Evolutionary conservation across 92 coral and sea anemone genomes (phyloP).

Genomic region (Isaurus tuberculatus): DNA sequence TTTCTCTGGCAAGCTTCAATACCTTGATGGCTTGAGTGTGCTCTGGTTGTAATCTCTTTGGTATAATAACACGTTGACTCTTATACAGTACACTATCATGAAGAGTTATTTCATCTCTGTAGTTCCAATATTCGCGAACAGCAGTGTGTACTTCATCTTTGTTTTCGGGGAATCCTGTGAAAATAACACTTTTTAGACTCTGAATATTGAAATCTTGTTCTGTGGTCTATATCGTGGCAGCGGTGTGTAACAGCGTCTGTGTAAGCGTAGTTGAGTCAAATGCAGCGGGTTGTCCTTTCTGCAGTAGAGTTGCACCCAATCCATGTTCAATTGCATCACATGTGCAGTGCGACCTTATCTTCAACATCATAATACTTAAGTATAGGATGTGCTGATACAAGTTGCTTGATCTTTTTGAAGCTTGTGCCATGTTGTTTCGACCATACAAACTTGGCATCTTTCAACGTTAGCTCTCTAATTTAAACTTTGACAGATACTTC

Average conservation of each 20-base stretch:
- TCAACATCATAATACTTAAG: too few species aligned
- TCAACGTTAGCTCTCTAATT: too few species aligned
- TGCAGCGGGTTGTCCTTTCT: too few species aligned
- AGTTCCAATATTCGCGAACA: neutral
- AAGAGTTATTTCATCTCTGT: neutral
- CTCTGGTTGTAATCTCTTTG: neutral
- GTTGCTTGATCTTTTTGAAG: too few species aligned
- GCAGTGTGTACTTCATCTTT: neutral
- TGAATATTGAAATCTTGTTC: neutral
- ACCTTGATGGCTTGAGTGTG: slow-evolving; percentile 37
- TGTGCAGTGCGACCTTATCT: too few species aligned
- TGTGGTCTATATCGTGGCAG: neutral
- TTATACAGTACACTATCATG: neutral
- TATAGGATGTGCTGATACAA: too few species aligned
- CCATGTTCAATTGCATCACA: too few species aligned
- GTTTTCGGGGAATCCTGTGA: neutral
- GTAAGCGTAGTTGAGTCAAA: too few species aligned
- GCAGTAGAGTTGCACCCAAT: too few species aligned
- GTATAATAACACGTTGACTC: neutral
- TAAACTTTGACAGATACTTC: slow-evolving; percentile 58
- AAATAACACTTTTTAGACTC: neutral
- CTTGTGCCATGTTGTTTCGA: too few species aligned
- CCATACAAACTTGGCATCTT: too few species aligned
- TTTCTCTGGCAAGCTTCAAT: slow-evolving; percentile 15
- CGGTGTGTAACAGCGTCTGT: neutral